These are phyloP conservation scores for Myrmecophaga tridactyla DNA, from an alignment of 2,113 vertebrate species.

Conservation along the genomic window DNA sequence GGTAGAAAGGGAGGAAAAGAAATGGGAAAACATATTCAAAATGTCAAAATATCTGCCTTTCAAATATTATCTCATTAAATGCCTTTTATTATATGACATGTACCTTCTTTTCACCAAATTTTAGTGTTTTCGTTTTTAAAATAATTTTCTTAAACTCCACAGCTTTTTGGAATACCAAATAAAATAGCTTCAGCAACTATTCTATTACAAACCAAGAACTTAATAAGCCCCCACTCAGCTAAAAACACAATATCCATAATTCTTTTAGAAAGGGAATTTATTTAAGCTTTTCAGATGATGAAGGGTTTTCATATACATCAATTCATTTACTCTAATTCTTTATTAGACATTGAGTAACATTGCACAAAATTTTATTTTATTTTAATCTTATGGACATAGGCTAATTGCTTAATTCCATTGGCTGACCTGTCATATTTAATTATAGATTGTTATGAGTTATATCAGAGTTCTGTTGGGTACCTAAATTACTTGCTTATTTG, in stretches of 20 bases:
- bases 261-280: background rate
- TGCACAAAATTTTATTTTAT: background rate
- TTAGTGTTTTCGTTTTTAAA: background rate
- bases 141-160: background rate
- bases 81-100: background rate
- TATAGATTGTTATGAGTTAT: background rate
- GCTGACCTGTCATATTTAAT: background rate
- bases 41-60: background rate
- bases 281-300: constrained; percentile 7
- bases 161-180: background rate
- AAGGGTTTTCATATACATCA: background rate
- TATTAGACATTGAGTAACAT: background rate
- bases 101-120: background rate
- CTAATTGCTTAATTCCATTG: background rate
- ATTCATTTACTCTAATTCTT: background rate
- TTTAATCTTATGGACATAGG: background rate
- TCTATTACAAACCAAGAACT: background rate
- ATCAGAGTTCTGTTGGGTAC: background rate
- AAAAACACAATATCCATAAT: background rate
- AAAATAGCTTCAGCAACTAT: background rate
- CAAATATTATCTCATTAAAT: background rate
- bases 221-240: background rate
- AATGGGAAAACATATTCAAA: background rate
- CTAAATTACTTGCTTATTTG: background rate
- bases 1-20: background rate